Conservation (phyloP, 2,113 vertebrate genomes). For the Varanus salvator region DNA sequence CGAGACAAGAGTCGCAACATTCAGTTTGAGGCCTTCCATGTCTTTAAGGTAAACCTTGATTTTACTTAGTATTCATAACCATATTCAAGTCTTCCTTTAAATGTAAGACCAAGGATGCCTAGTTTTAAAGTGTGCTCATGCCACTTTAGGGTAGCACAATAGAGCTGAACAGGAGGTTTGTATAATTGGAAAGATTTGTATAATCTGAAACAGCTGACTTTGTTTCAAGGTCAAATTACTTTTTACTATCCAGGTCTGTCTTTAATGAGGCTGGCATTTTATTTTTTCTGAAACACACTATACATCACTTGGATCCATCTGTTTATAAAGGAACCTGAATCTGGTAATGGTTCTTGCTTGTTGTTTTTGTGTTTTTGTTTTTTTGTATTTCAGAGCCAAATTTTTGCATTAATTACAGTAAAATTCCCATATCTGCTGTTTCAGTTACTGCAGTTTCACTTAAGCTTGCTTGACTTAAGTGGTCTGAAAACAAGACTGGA, state of each 20-base stretch:
- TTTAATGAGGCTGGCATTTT: background rate
- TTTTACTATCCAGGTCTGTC: background rate
- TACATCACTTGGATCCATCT: background rate
- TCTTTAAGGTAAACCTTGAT: constrained; percentile 82
- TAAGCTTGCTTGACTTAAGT: too few relatives aligned
- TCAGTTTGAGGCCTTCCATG: constrained; percentile 90
- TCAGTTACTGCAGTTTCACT: too few relatives aligned
- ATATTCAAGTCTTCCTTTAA: background rate
- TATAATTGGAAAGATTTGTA: background rate
- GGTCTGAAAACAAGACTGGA: too few relatives aligned
- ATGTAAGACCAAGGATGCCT: background rate
- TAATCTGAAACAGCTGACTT: background rate
- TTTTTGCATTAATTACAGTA: background rate
- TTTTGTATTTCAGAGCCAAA: background rate
- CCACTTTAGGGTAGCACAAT: background rate
- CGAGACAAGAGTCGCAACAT: constrained; percentile 90
- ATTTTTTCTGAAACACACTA: background rate
- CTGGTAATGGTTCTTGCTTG: background rate
- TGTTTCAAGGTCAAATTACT: background rate
- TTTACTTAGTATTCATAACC: background rate
- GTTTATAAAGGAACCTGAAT: background rate
- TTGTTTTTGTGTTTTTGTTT: background rate
- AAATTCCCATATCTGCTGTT: too few relatives aligned
- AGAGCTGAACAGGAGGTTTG: background rate
- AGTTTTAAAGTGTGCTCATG: background rate